These are phyloP conservation scores for Macropus fuliginosus DNA, from an alignment of 2,797 vertebrate species.

Conservation along the genomic window DNA sequence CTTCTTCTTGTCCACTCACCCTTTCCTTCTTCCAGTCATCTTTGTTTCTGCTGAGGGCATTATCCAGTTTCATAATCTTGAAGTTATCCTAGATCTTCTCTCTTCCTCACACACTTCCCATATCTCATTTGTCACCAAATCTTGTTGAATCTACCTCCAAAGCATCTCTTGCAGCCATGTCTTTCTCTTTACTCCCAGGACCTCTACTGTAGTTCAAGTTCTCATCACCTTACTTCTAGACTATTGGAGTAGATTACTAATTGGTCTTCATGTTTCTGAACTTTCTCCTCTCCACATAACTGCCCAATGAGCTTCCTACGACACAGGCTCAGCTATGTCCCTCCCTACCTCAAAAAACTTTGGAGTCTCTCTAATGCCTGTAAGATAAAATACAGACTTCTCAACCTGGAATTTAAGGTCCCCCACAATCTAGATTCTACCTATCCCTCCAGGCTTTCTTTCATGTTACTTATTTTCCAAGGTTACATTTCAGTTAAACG, in stretches of 20 bases:
- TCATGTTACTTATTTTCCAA: neutral
- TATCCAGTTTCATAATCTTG: neutral
- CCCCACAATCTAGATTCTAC: too few relatives aligned
- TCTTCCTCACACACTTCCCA: neutral
- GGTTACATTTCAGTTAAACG: neutral
- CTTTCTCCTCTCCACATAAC: neutral
- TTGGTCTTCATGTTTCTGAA: neutral
- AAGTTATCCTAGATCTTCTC: neutral
- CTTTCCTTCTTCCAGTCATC: neutral
- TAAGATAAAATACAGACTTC: neutral
- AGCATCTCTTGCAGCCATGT: neutral
- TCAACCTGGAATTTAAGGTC: too few relatives aligned
- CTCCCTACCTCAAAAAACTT: neutral
- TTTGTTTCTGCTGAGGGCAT: neutral
- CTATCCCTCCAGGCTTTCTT: neutral
- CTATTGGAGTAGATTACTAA: neutral
- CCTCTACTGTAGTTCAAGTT: neutral
- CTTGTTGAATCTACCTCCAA: neutral
- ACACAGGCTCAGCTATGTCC: too few relatives aligned
- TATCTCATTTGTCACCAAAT: neutral
- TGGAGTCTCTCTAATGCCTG: neutral
- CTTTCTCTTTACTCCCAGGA: neutral
- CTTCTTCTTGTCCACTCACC: neutral
- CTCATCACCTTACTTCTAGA: neutral
- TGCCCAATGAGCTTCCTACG: neutral